These are phyloP conservation scores for Paelopatides confundens DNA, from an alignment of 53 echinoderm and acorn worm species.

Conservation along the genomic window DNA sequence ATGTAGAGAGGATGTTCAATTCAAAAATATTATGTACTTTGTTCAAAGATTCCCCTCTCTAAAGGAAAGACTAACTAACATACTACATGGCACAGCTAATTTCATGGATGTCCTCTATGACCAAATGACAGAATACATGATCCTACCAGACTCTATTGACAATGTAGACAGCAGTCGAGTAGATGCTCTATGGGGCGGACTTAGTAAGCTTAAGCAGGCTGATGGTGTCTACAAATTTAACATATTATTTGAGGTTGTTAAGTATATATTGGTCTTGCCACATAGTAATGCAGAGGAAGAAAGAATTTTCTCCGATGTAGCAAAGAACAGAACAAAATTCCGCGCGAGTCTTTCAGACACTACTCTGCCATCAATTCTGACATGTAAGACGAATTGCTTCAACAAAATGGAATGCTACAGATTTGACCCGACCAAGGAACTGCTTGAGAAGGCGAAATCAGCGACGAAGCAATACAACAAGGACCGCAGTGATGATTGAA, in stretches of 20 bases:
- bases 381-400: neutral
- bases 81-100: neutral
- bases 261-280: constrained; percentile 55
- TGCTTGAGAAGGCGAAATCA: neutral
- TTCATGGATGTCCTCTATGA: too few species aligned
- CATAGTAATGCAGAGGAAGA: constrained; percentile 63
- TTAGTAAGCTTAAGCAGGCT: too few species aligned
- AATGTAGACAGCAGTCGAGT: neutral
- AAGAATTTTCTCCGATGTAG: neutral
- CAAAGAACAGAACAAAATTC: neutral
- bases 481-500: neutral
- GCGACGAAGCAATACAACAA: neutral
- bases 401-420: neutral
- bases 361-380: neutral
- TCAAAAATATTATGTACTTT: neutral
- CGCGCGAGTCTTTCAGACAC: neutral
- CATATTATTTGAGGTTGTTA: neutral
- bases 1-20: neutral
- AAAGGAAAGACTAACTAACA: neutral
- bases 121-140: too few species aligned
- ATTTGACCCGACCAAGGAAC: neutral
- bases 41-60: neutral
- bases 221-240: neutral
- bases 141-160: neutral
- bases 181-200: neutral